Percentiles rank a stretch among this genome's conserved stretches.
phyloP scores from a whole-genome alignment of 2,888 invertebrate species.

The Eilema griseolum region DNA sequence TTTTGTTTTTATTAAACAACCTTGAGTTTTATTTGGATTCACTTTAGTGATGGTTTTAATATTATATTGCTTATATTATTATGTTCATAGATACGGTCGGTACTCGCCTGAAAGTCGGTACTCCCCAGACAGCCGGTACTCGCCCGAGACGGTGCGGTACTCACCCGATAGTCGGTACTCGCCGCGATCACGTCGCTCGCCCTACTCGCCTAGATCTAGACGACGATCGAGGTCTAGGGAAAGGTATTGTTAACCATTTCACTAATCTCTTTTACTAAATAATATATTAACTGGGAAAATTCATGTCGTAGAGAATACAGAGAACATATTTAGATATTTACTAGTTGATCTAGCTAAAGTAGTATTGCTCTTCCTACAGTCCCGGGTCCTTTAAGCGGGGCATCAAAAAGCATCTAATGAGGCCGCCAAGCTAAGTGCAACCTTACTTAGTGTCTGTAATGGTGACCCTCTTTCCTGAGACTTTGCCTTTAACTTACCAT shows the following conservation, averaged over 20 bases:
- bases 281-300: too few relatives aligned
- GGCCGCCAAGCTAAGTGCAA: too few relatives aligned
- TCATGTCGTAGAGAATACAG: too few relatives aligned
- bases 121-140: conserved; percentile 84
- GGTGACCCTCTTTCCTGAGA: too few relatives aligned
- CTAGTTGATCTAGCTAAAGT: too few relatives aligned
- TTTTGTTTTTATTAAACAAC: too few relatives aligned
- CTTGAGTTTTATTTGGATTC: background rate
- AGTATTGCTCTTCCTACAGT: too few relatives aligned
- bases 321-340: too few relatives aligned
- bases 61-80: background rate
- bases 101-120: conserved; percentile 82
- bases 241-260: conserved; percentile 54
- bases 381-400: too few relatives aligned
- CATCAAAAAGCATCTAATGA: too few relatives aligned
- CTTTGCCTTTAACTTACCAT: too few relatives aligned
- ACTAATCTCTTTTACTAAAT: background rate
- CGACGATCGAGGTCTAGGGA: conserved; percentile 72
- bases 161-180: conserved; percentile 80
- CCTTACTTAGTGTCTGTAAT: too few relatives aligned
- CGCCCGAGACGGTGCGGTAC: conserved; percentile 78
- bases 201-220: conserved; percentile 67
- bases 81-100: conserved; percentile 62
- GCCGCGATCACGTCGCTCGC: conserved; percentile 62
- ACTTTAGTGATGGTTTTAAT: background rate